A percentile compares a stretch with the other conserved stretches of the same genome.
phyloP scores from a whole-genome alignment of 2,797 vertebrate species.

The Peromyscus eremicus region DNA sequence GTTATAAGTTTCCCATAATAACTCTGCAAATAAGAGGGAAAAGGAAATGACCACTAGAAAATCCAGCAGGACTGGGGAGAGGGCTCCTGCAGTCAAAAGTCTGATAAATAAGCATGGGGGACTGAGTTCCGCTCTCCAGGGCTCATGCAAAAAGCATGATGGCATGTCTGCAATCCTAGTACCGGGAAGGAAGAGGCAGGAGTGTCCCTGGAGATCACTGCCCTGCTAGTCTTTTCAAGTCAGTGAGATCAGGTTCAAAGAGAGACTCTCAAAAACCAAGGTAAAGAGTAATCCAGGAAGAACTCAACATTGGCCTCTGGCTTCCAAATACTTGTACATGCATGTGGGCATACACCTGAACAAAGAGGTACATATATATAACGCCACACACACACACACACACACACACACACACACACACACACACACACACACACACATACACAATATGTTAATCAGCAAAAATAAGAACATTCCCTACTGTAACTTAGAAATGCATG shows the following conservation, averaged over 20 bases:
- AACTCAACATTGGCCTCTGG: not conserved
- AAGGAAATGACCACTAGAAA: not conserved
- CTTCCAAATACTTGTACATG: not conserved
- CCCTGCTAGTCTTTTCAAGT: not conserved
- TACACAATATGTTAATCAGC: not conserved
- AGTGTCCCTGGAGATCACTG: not conserved
- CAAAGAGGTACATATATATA: not conserved
- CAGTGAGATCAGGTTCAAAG: not conserved
- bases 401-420: not conserved
- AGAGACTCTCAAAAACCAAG: no score
- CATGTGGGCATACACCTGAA: not conserved
- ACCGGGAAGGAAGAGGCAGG: not conserved
- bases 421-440: not conserved
- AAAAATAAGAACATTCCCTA: not conserved
- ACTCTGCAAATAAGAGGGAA: conserved; percentile 10
- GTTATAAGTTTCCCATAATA: not conserved
- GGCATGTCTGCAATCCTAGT: not conserved
- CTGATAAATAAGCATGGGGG: not conserved
- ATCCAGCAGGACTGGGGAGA: not conserved
- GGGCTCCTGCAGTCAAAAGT: no score
- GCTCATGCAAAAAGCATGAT: not conserved
- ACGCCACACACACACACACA: not conserved
- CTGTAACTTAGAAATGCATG: not conserved
- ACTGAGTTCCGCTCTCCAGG: not conserved
- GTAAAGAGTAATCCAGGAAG: not conserved